Percentiles rank a stretch among this genome's conserved stretches.
Evolutionary conservation across 1,140 invertebrate species (phyloP).

Genomic region (Ips typographus): DNA sequence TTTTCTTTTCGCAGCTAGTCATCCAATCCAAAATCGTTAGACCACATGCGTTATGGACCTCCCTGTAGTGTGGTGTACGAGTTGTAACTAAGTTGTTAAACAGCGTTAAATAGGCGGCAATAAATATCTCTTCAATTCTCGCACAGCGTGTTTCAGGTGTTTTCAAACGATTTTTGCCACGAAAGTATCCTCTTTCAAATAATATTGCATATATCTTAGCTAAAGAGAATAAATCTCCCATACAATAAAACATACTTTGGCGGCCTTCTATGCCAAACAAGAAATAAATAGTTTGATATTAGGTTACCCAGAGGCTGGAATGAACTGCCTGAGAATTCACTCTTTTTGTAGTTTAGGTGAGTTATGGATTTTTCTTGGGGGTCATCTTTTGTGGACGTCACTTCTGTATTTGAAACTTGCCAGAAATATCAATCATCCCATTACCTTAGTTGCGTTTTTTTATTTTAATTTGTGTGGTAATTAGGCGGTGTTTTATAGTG

Average conservation of each 20-base stretch:
- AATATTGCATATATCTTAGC: conserved; percentile 21
- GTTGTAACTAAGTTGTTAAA: conserved; percentile 19
- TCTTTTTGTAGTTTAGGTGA: neutral
- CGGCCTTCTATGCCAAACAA: too few species aligned
- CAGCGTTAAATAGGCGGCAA: conserved; percentile 7
- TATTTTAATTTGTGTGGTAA: neutral
- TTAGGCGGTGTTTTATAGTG: neutral
- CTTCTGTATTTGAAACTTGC: too few species aligned
- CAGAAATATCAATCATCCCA: neutral
- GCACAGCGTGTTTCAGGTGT: conserved; percentile 13
- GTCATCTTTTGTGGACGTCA: too few species aligned
- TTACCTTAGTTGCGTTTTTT: neutral
- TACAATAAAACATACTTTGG: conserved; percentile 13
- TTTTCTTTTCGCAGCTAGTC: conserved; percentile 22
- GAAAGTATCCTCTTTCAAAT: conserved; percentile 23
- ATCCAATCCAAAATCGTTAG: conserved; percentile 10
- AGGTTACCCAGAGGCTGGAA: conserved; percentile 18
- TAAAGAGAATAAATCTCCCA: conserved; percentile 24
- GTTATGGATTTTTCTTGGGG: neutral
- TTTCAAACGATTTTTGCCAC: conserved; percentile 12
- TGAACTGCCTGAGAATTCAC: neutral
- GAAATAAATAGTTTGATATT: conserved; percentile 31
- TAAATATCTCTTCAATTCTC: conserved; percentile 22
- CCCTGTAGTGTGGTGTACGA: neutral
- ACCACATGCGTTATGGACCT: neutral